These are phyloP conservation scores for Forbesichthys papilliferus DNA, from an alignment of 2,113 vertebrate species.

Conservation along the genomic window DNA sequence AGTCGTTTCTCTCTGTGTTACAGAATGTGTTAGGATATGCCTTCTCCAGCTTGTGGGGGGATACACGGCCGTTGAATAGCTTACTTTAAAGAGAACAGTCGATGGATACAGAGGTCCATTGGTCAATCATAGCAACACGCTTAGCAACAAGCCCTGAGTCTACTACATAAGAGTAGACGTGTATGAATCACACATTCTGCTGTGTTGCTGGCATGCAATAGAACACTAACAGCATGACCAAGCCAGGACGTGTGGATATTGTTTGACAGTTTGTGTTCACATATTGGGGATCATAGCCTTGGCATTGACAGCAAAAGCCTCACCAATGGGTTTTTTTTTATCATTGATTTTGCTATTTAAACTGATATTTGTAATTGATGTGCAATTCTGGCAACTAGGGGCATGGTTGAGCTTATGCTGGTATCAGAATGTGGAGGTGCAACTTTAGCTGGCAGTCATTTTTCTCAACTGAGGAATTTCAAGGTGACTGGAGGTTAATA, in stretches of 20 bases:
- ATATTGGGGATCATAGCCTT: conserved; percentile 24
- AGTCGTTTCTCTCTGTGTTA: conserved; percentile 23
- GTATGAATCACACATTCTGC: conserved; percentile 50
- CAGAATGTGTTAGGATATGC: conserved; percentile 2
- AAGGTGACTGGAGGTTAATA: no score
- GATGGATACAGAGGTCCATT: conserved; percentile 32
- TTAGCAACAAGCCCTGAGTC: conserved; percentile 66
- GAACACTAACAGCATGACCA: conserved; percentile 22
- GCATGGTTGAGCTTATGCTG: no score
- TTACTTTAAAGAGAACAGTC: conserved; percentile 18
- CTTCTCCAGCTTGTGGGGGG: conserved; percentile 25
- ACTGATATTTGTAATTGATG: no score
- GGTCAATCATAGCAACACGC: conserved; percentile 65
- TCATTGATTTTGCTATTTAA: conserved; percentile 4
- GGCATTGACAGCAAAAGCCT: conserved; percentile 43
- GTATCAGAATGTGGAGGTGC: no score
- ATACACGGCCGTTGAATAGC: conserved; percentile 28
- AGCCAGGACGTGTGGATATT: conserved; percentile 33
- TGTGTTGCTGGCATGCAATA: conserved; percentile 33
- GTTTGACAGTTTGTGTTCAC: conserved; percentile 39
- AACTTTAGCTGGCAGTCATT: no score
- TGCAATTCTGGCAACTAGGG: no score
- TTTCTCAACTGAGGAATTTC: no score
- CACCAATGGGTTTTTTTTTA: conserved; percentile 20
- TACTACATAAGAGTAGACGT: conserved; percentile 42